A percentile compares a stretch with the other conserved stretches of the same genome.
Evolutionary conservation across 1,140 invertebrate species (phyloP).

Genomic region (Eufriesea mexicana): DNA sequence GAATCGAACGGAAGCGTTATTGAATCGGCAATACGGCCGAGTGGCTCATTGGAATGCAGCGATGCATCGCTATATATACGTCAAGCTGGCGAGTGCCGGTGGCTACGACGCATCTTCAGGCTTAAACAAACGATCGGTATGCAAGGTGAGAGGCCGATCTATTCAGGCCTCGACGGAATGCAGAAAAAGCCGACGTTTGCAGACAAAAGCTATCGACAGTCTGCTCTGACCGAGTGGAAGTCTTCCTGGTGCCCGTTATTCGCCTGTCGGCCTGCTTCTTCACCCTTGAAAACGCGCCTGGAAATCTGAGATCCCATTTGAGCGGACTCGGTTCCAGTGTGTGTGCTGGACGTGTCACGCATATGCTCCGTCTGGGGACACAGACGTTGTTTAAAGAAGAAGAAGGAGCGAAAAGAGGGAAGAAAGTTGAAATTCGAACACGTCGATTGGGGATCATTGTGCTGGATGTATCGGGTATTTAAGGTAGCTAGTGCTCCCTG

Average conservation of each 20-base stretch:
- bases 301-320: conserved; percentile 17
- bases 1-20: conserved; percentile 45
- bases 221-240: conserved; percentile 24
- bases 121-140: conserved; percentile 46
- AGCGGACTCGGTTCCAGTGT: neutral
- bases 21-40: conserved; percentile 36
- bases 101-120: neutral
- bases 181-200: conserved; percentile 39
- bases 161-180: conserved; percentile 19
- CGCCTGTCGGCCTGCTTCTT: conserved; percentile 3
- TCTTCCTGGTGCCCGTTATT: conserved; percentile 24
- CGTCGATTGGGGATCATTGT: neutral
- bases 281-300: neutral
- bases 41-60: conserved; percentile 53
- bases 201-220: conserved; percentile 33
- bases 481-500: neutral
- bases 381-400: neutral
- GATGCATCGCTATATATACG: conserved; percentile 43
- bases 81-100: neutral
- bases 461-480: neutral
- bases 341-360: neutral
- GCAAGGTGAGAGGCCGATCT: conserved; percentile 37
- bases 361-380: neutral
- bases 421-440: neutral
- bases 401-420: neutral